A percentile compares a stretch with the other conserved stretches of the same genome.
Evolutionary conservation across 2,888 invertebrate species (phyloP).

Genomic region (Gortyna flavago): DNA sequence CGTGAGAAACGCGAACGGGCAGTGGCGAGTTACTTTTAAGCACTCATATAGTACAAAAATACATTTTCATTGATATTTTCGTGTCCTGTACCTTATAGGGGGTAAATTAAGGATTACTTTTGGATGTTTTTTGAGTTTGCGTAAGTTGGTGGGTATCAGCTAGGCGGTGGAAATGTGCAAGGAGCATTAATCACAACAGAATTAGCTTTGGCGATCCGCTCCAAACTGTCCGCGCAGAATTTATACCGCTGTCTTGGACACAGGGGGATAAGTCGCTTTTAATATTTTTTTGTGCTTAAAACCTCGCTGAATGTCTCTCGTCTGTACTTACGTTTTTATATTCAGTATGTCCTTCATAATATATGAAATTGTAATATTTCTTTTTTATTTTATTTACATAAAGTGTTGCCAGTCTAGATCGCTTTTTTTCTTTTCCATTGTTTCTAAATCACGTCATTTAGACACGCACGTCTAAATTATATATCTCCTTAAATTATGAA

Average conservation of each 20-base stretch:
- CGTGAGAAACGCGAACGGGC: slow-evolving; percentile 89
- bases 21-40: slow-evolving; percentile 83
- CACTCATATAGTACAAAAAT: slow-evolving; percentile 69
- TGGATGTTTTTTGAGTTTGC: slow-evolving; percentile 41
- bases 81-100: slow-evolving; percentile 50
- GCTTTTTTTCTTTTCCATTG: neutral
- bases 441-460: neutral
- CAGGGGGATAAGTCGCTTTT: slow-evolving; percentile 69
- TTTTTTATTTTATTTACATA: neutral
- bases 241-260: slow-evolving; percentile 78
- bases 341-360: slow-evolving; percentile 3
- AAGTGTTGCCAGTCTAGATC: neutral
- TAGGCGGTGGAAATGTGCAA: slow-evolving; percentile 86
- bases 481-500: neutral
- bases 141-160: slow-evolving; percentile 73
- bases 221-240: slow-evolving; percentile 85
- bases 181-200: slow-evolving; percentile 89
- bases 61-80: slow-evolving; percentile 48
- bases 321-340: slow-evolving; percentile 12
- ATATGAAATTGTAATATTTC: neutral
- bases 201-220: slow-evolving; percentile 90
- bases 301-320: slow-evolving; percentile 18
- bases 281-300: slow-evolving; percentile 46
- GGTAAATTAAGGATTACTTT: slow-evolving; percentile 70
- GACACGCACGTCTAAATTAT: neutral